phyloP scores from a whole-genome alignment of 2,113 vertebrate species.

The Climacteris rufus region DNA sequence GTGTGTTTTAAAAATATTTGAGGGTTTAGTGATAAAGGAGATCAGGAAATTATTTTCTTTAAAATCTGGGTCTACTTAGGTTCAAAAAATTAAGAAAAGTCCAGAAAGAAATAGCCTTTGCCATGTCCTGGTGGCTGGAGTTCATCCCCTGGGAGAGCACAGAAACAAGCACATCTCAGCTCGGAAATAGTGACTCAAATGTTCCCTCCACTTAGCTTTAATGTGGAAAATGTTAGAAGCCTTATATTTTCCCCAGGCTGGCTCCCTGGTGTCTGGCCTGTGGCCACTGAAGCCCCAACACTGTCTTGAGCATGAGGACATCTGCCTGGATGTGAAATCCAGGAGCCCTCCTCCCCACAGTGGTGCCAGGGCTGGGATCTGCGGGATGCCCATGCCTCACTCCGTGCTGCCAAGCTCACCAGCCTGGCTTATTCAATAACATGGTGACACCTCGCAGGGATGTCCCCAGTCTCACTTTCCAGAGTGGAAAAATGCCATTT shows the following conservation, averaged over 20 bases:
- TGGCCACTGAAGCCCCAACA: not conserved
- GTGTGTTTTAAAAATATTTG: not conserved
- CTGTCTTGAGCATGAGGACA: not conserved
- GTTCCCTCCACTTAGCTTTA: not conserved
- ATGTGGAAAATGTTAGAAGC: not conserved
- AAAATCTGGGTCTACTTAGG: not conserved
- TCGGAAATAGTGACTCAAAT: rapidly evolving
- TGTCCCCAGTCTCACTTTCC: not conserved
- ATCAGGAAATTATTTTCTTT: not conserved
- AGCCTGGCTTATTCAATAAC: not conserved
- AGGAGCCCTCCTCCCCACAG: not conserved
- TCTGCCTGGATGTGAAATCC: not conserved
- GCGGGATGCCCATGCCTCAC: rapidly evolving
- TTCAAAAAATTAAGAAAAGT: not conserved
- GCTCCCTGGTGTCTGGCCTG: not conserved
- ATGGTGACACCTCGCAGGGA: not conserved
- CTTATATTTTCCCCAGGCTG: not conserved
- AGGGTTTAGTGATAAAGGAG: not conserved
- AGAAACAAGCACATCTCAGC: not conserved
- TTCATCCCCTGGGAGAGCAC: not conserved
- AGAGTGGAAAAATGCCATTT: not conserved
- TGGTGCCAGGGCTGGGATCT: not conserved
- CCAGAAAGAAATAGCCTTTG: not conserved
- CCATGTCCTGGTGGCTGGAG: not conserved
- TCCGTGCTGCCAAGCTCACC: not conserved